Evolutionary conservation across 2,113 vertebrate species (phyloP).

Genomic region (Callipepla californica): DNA sequence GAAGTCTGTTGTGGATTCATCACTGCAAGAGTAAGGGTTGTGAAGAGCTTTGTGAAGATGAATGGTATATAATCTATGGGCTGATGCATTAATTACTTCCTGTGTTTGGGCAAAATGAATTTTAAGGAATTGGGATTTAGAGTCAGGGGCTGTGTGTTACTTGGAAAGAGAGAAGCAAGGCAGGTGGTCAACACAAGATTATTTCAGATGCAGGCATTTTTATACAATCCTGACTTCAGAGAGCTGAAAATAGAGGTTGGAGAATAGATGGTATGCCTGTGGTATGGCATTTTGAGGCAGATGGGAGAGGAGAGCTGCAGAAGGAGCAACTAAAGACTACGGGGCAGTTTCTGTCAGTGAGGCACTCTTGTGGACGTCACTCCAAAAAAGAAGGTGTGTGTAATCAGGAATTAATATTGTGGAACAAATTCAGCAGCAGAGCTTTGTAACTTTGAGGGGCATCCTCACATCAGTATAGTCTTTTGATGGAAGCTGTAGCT

Average conservation of each 20-base stretch:
- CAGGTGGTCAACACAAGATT: not conserved
- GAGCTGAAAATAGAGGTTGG: not conserved
- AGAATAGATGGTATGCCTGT: not conserved
- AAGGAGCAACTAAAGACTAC: not conserved
- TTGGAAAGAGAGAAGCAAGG: not conserved
- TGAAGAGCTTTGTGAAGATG: not conserved
- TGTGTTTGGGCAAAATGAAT: not conserved
- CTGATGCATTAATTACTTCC: not conserved
- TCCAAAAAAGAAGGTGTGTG: not conserved
- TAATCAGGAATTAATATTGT: not conserved
- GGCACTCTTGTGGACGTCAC: not conserved
- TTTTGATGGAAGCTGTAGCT: not conserved
- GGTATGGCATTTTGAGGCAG: not conserved
- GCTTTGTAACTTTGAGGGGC: not conserved
- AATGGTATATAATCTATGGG: not conserved
- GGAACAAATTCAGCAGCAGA: not conserved
- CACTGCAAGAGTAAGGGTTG: not conserved
- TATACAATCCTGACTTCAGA: not conserved
- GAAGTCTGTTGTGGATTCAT: not conserved
- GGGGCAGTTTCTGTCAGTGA: not conserved
- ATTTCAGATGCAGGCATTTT: not conserved
- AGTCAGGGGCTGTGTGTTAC: not conserved
- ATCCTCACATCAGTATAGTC: not conserved
- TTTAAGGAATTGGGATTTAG: not conserved
- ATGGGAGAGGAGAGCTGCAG: not conserved